Evolutionary conservation across 1,140 invertebrate genomes (phyloP).

Genomic region (Drosophila bocqueti): DNA sequence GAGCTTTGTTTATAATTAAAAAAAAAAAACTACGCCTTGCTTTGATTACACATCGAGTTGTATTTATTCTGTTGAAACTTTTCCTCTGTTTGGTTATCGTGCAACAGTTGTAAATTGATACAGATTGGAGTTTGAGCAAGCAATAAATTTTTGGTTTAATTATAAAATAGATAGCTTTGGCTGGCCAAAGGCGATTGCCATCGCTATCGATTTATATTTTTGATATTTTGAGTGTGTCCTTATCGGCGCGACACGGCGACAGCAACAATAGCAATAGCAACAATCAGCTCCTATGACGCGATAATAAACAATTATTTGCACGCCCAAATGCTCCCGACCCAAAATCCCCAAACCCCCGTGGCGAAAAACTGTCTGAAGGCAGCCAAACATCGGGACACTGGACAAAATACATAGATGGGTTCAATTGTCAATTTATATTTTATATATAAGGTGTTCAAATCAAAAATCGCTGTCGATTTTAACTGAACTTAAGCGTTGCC

Average conservation of each 20-base stretch:
- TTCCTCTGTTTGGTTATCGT: slow-evolving; percentile 31
- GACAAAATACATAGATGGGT: neutral
- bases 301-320: slow-evolving; percentile 74
- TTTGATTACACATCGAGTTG: neutral
- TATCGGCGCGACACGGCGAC: slow-evolving; percentile 52
- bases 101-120: slow-evolving; percentile 37
- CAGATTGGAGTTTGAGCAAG: slow-evolving; percentile 44
- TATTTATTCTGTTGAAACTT: slow-evolving; percentile 3
- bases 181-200: slow-evolving; percentile 26
- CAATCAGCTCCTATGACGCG: slow-evolving; percentile 51
- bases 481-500: no score
- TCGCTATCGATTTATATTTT: slow-evolving; percentile 21
- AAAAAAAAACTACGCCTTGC: neutral
- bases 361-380: slow-evolving; percentile 5
- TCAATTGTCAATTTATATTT: neutral
- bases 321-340: slow-evolving; percentile 40
- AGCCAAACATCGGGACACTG: slow-evolving; percentile 11
- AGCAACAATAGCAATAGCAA: slow-evolving; percentile 20
- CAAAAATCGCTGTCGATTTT: neutral
- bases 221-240: slow-evolving; percentile 54
- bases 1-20: neutral
- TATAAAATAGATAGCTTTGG: slow-evolving; percentile 46
- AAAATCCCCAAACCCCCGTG: slow-evolving; percentile 17
- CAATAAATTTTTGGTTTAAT: slow-evolving; percentile 51
- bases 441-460: neutral